phyloP scores from a whole-genome alignment of 2,113 vertebrate genomes.

The Canis aureus region DNA sequence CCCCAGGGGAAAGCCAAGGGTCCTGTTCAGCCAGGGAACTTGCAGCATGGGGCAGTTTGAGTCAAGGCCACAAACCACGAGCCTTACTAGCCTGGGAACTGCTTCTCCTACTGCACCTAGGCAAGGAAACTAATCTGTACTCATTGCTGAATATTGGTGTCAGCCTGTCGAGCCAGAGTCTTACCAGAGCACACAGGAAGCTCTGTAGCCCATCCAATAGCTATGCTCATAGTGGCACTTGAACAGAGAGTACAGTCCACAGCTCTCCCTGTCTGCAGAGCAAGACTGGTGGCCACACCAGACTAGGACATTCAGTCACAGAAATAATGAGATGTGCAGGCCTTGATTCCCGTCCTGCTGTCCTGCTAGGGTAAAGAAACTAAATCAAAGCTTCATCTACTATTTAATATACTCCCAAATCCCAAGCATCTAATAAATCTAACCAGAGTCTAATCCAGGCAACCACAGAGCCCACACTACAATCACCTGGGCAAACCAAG shows the following conservation, averaged over 20 bases:
- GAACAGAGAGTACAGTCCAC: background rate
- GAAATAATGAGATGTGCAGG: background rate
- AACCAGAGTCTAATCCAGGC: background rate
- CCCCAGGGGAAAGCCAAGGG: background rate
- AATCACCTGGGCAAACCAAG: background rate
- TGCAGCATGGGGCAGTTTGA: background rate
- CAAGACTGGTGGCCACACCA: background rate
- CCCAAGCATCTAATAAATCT: background rate
- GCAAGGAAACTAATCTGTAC: background rate
- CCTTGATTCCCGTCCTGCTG: background rate
- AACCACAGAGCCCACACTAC: background rate
- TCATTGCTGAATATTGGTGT: background rate
- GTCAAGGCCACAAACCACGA: background rate
- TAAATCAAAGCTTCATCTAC: background rate
- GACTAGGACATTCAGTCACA: background rate
- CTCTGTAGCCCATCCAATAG: background rate
- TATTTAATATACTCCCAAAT: background rate
- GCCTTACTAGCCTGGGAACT: background rate
- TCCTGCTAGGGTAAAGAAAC: background rate
- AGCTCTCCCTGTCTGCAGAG: background rate
- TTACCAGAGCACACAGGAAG: background rate
- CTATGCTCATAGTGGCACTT: background rate
- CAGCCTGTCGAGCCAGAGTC: background rate
- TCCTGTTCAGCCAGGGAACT: background rate
- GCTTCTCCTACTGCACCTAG: background rate